Base-by-base conservation (phyloP, 2,888 invertebrate species). In the Cosmia trapezina region DNA sequence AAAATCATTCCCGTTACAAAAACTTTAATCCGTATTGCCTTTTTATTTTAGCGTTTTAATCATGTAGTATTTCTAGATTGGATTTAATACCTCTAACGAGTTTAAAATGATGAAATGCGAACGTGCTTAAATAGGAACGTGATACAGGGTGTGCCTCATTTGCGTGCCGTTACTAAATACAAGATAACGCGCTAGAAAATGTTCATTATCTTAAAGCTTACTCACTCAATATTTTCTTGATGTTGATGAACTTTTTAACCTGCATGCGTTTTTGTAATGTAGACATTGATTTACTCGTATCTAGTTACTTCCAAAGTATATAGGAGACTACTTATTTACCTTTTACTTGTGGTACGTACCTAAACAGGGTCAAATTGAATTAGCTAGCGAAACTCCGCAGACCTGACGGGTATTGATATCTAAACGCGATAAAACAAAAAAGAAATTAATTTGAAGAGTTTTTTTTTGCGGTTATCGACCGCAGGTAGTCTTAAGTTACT, bases 161-260 rank as follows among this genome's bases (percentile, higher is more conserved):
- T 86, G 83, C 80, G 78, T 70, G 61, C 77, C 76, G 49, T 77
- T 70, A 73, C 79, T 77, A 78, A 83, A 83, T 84, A 76, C 74
- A 66, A 77, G 84, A 86, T 86, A 86, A 84, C 83, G 70, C 53
- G 67, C 65, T 28, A 28, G 28, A 28, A 2, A 57, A 70, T 73
- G 65, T 84, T 86, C 86, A 84, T 86, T 81, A 84, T 70, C 66
- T 76, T 79, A 79, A 81, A 78, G 77, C 83, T 77, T 74, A 79
- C 83, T 70, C 86, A 81, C 77, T 69, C 60, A 67, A 54, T 53
- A 70, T n/a, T 56, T 8, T 79, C 70, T 65, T 68, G 33, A 66
- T 59, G 33, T 33, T 41, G 41, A 41, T 41, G 8, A 22, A 51
- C 12, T 2, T 45, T 70, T 54, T 64, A 65, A 59, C 37, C 4